These are phyloP conservation scores for Scaptomyza tumidula DNA, from an alignment of 2,888 invertebrate species.

Conservation along the genomic window DNA sequence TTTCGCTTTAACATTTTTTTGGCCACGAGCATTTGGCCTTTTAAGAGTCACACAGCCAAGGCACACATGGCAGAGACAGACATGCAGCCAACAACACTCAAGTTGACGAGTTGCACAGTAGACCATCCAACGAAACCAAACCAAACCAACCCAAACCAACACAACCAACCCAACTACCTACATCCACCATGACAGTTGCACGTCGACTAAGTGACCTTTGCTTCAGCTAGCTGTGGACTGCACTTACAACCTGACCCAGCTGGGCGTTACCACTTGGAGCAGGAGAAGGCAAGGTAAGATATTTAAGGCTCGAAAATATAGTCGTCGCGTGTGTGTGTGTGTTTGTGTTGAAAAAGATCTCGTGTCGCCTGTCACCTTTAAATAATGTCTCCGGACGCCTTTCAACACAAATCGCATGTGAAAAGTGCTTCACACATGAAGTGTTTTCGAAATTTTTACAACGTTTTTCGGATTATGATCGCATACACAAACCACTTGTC, in stretches of 20 bases:
- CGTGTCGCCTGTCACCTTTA: conserved; percentile 79
- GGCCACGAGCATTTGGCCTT: conserved; percentile 57
- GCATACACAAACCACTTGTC: conserved; percentile 52
- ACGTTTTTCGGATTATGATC: conserved; percentile 68
- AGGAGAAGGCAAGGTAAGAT: neutral
- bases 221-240: conserved; percentile 63
- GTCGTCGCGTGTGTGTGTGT: conserved; percentile 11
- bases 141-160: conserved; percentile 5
- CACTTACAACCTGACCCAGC: conserved; percentile 61
- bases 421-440: conserved; percentile 81
- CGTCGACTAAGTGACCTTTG: conserved; percentile 76
- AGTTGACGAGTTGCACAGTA: conserved; percentile 62
- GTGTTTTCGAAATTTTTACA: conserved; percentile 63
- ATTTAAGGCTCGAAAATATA: conserved; percentile 18
- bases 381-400: conserved; percentile 82
- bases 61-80: conserved; percentile 10
- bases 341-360: conserved; percentile 55
- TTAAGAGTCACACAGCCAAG: conserved; percentile 28
- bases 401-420: conserved; percentile 83
- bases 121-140: neutral
- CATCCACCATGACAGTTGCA: conserved; percentile 58
- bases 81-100: conserved; percentile 50
- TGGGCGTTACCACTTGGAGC: conserved; percentile 34
- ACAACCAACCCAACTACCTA: conserved; percentile 13
- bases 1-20: conserved; percentile 23